These are phyloP conservation scores for Erinaceus europaeus DNA, from an alignment of 2,113 vertebrate genomes.

Conservation along the genomic window DNA sequence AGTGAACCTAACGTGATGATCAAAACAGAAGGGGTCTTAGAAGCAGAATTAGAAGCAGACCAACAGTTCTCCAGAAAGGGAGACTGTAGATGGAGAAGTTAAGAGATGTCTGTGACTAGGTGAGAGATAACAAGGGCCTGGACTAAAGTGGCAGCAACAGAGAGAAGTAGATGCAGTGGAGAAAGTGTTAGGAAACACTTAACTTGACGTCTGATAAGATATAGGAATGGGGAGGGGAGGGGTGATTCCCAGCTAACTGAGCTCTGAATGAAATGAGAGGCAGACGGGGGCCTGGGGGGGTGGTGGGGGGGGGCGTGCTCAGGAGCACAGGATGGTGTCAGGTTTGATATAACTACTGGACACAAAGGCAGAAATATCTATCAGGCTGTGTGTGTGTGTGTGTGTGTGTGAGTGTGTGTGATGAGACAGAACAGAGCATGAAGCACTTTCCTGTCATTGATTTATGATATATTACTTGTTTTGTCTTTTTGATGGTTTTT, in stretches of 20 bases:
- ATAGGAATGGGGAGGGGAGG: neutral
- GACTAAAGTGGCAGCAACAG: neutral
- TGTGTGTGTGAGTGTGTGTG: too few species aligned
- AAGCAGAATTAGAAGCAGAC: too few species aligned
- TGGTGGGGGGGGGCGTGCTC: too few species aligned
- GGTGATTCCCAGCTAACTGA: neutral
- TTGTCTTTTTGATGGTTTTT: too few species aligned
- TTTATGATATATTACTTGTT: too few species aligned
- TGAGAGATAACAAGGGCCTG: neutral
- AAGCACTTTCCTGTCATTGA: too few species aligned
- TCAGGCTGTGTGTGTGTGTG: too few species aligned
- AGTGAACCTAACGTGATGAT: too few species aligned
- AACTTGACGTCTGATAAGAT: neutral
- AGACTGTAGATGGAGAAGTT: neutral
- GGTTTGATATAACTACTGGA: neutral
- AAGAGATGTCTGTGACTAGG: neutral
- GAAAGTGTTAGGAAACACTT: neutral
- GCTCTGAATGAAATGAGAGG: neutral
- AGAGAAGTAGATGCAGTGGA: neutral
- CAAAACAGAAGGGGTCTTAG: too few species aligned
- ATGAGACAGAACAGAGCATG: too few species aligned
- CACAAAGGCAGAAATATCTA: neutral
- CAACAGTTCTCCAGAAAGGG: neutral
- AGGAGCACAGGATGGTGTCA: neutral
- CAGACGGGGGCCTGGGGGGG: neutral